Base-by-base conservation (phyloP, 1,140 invertebrate genomes). In the Gonioctena quinquepunctata region DNA sequence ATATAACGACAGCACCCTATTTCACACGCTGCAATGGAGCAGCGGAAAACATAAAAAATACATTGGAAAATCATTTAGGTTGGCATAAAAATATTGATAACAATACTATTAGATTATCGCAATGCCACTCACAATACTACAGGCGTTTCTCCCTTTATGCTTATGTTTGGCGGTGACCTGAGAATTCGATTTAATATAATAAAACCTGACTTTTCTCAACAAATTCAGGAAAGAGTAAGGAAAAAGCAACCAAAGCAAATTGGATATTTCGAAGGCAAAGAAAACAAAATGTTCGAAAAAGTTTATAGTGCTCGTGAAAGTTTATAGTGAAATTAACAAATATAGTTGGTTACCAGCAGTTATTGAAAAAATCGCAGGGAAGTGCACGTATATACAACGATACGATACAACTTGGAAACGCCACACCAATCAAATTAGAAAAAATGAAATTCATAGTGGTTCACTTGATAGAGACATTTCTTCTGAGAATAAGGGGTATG, bases 1-100 rank as follows among this genome's bases (percentile, higher is more conserved):
- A 81, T 52, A 72, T 67, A 8, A 76, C 77, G 22, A 72, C 76
- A 11, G 68, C 82, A 19, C 80, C 81, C 8, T 82, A 81, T 56
- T 66, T 77, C 57, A 80, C 81, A 0, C 73, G 77, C 25, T 77
- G 76, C 21, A 84, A 84, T 64, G 82, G 83, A 0, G 78, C 71
- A 0, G 81, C 81, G 3, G 81, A 83, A 73, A 80, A 69, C 2
- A 72, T 84, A 27, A 84, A 84, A 72, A 79, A 75, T 65, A 70
- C 65, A 3, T 72, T 83, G 13, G 81, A 82, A n/a, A 74, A 70
- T 57, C 74, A 74, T 56, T 3, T 67, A 28, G 21, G 61, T 21
- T 28, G 70, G 50, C 56, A 62, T 27, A 25, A 57, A 5, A 25
- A 62, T 5, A 11, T 64, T 27, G 22, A 56, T 49, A 56, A 27